phyloP scores from a whole-genome alignment of 2,888 invertebrate species.

The Syrista parreyssii region DNA sequence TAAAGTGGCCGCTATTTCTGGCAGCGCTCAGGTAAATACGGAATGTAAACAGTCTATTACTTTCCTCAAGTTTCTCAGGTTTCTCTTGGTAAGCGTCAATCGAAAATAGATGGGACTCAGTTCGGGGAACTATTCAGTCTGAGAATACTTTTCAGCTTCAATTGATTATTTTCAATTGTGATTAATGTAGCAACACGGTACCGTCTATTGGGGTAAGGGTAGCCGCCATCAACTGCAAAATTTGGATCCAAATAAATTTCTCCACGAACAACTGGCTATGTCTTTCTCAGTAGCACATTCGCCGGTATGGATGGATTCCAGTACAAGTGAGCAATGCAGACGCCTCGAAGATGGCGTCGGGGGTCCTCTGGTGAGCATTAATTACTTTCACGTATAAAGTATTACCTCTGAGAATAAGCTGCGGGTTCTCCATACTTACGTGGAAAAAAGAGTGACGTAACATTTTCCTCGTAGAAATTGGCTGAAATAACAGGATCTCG shows the following conservation, averaged over 20 bases:
- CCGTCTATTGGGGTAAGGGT: slow-evolving; percentile 92
- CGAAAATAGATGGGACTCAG: neutral
- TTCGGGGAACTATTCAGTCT: neutral
- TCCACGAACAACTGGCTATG: slow-evolving; percentile 85
- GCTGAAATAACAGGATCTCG: slow-evolving; percentile 86
- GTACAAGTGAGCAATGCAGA: slow-evolving; percentile 79
- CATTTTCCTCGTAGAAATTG: slow-evolving; percentile 71
- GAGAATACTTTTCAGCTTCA: neutral
- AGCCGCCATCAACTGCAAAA: slow-evolving; percentile 74
- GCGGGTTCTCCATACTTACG: neutral
- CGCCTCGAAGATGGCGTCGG: slow-evolving; percentile 86
- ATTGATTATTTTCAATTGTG: neutral
- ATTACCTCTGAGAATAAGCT: neutral
- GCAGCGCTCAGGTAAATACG: slow-evolving; percentile 85
- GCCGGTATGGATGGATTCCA: slow-evolving; percentile 98
- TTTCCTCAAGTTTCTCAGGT: neutral
- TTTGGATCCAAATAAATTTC: slow-evolving; percentile 79
- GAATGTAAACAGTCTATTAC: neutral
- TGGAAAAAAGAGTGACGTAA: neutral
- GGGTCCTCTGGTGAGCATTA: slow-evolving; percentile 73
- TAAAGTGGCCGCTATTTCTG: slow-evolving; percentile 86
- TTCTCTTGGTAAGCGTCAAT: neutral
- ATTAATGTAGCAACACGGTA: slow-evolving; percentile 89
- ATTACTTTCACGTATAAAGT: neutral
- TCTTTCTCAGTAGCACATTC: slow-evolving; percentile 84